A percentile compares a stretch with the other conserved stretches of the same genome.
These are phyloP conservation scores for Araneus ventricosus DNA, from an alignment of 1,140 invertebrate species.

Conservation along the genomic window DNA sequence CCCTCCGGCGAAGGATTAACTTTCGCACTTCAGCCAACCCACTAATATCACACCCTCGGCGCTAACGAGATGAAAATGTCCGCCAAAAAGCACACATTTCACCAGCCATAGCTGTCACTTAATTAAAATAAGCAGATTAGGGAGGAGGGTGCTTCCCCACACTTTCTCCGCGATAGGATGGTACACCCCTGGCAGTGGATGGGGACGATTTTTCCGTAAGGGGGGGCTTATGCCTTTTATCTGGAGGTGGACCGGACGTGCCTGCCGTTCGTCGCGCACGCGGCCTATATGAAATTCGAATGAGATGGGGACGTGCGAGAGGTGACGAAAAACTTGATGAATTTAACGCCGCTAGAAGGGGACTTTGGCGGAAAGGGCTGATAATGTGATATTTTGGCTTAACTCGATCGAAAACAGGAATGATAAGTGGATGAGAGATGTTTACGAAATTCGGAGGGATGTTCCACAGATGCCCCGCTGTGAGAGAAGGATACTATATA, in stretches of 20 bases:
- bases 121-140: constrained; percentile 75
- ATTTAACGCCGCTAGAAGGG: constrained; percentile 21
- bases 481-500: neutral
- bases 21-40: constrained; percentile 31
- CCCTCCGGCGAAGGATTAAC: constrained; percentile 44
- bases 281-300: constrained; percentile 58
- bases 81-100: constrained; percentile 71
- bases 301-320: constrained; percentile 21
- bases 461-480: neutral
- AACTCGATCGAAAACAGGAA: neutral
- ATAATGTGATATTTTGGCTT: constrained; percentile 13
- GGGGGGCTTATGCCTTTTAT: neutral
- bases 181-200: neutral
- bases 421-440: constrained; percentile 38
- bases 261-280: neutral
- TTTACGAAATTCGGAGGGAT: constrained; percentile 35
- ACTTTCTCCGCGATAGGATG: neutral
- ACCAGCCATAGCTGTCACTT: constrained; percentile 64
- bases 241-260: neutral
- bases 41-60: no score
- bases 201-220: neutral
- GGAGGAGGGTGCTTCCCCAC: neutral
- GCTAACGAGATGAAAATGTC: constrained; percentile 70
- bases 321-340: constrained; percentile 38
- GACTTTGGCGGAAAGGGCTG: neutral